Evolutionary conservation across 2,797 vertebrate genomes (phyloP).

Genomic region (Sarcophilus harrisii): DNA sequence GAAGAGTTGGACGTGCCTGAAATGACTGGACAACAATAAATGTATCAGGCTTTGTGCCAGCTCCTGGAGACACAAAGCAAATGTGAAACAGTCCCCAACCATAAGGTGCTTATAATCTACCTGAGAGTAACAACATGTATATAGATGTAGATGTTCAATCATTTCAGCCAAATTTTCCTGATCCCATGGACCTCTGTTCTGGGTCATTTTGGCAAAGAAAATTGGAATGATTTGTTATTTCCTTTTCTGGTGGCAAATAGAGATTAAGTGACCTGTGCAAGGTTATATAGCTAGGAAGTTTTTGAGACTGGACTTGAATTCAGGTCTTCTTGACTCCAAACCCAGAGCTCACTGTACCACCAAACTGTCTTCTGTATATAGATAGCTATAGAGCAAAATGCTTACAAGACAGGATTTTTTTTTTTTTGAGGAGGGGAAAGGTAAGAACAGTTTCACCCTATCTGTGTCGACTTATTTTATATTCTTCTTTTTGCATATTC

Average conservation of each 20-base stretch:
- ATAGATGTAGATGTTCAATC: not conserved
- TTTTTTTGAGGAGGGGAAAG: not conserved
- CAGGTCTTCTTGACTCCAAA: not conserved
- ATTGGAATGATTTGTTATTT: not conserved
- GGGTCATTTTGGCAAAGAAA: not conserved
- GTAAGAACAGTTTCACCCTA: not conserved
- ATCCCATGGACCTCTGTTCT: not conserved
- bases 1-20: not conserved
- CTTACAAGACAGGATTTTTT: not conserved
- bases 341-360: not conserved
- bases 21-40: not conserved
- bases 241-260: not conserved
- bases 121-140: not conserved
- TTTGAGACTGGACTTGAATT: not conserved
- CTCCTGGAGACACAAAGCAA: not conserved
- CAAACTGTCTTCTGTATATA: not conserved
- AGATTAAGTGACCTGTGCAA: not conserved
- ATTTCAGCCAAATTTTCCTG: not conserved
- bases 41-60: not conserved
- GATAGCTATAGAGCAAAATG: not conserved
- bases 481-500: not conserved
- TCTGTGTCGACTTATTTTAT: not conserved
- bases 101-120: not conserved
- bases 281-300: not conserved
- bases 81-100: not conserved